Base-by-base conservation (phyloP, 2,113 vertebrate genomes). In the Cephalopholis sonnerati region DNA sequence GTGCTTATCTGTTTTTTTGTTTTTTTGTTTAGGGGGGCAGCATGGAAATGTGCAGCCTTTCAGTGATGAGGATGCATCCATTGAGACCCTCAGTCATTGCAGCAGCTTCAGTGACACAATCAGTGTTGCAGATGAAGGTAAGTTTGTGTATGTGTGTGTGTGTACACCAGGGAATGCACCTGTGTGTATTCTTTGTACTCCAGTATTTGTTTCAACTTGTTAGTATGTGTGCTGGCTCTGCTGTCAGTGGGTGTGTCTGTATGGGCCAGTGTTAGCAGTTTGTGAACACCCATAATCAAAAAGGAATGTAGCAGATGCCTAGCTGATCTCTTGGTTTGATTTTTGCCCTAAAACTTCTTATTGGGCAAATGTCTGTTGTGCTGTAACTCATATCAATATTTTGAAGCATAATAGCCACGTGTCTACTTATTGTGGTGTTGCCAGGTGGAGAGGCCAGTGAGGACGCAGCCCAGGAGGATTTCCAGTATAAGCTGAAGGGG, bases 61-160 rank as follows among this genome's bases (percentile, higher is more conserved):
- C 92, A 99, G 98, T 88, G 98, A 99, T 85, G 98, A 99, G 94
- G 98, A 99, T 73, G 97, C 97, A 74, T 99, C 98, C 3, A 96
- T 98, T 83, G 98, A 99, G 95, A 99, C 98, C 55, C 97, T 99
- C 96, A 99, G 98, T 93, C 98, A 97, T 91, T 98, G 97, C 95
- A 99, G 98, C 95, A 98, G 98, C 87, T 97, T 96, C 92, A 99
- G 98, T 72, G 98, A 99, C 72, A 85, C 94, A 87, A 94, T 95
- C 88, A 99, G 98, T 93, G 96, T 96, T 74, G 96, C 95, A 25
- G 98, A 99, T 61, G 98, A 99, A 91, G 97, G 98, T 99, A 94
- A 10, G 89, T 84, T 22, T 71, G 6, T 55, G 5, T 15, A 5
- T 53, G 1, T 36, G 32, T 36, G 32, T 36, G 32, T 51, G 6